Conservation (phyloP, 2,888 invertebrate species). For the Pasiphila rectangulata region DNA sequence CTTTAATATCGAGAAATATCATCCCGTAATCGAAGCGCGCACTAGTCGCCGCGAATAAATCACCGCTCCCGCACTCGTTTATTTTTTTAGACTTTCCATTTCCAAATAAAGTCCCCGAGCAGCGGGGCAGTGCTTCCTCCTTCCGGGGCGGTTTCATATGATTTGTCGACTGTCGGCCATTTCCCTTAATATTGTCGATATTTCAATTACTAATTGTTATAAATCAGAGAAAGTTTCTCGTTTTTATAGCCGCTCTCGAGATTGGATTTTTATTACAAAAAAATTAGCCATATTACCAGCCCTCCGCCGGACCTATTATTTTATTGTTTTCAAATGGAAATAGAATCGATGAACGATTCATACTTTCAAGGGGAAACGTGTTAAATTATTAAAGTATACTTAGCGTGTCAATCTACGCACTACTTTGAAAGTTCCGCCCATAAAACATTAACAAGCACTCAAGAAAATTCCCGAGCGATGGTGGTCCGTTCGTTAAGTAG, state of each 20-base stretch:
- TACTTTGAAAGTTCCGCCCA: slow-evolving; percentile 78
- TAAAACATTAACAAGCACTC: slow-evolving; percentile 82
- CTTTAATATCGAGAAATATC: slow-evolving; percentile 81
- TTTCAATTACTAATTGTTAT: slow-evolving; percentile 81
- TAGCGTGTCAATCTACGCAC: slow-evolving; percentile 76
- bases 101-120: slow-evolving; percentile 79
- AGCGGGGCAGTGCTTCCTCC: slow-evolving; percentile 77
- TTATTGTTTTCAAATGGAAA: slow-evolving; percentile 47
- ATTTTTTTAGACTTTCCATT: slow-evolving; percentile 81
- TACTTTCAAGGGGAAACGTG: slow-evolving; percentile 63
- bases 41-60: slow-evolving; percentile 74
- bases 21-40: slow-evolving; percentile 76
- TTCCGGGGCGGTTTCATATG: slow-evolving; percentile 79
- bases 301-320: slow-evolving; percentile 35
- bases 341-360: slow-evolving; percentile 53
- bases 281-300: slow-evolving; percentile 50
- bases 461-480: slow-evolving; percentile 71
- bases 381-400: slow-evolving; percentile 79
- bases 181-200: slow-evolving; percentile 80
- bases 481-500: slow-evolving; percentile 77
- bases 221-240: slow-evolving; percentile 73
- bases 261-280: slow-evolving; percentile 67
- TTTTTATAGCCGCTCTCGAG: slow-evolving; percentile 63
- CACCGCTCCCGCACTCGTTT: slow-evolving; percentile 65
- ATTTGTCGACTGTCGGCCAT: slow-evolving; percentile 78